These are phyloP conservation scores for Epinotia ramella DNA, from an alignment of 2,888 invertebrate genomes.

Conservation along the genomic window DNA sequence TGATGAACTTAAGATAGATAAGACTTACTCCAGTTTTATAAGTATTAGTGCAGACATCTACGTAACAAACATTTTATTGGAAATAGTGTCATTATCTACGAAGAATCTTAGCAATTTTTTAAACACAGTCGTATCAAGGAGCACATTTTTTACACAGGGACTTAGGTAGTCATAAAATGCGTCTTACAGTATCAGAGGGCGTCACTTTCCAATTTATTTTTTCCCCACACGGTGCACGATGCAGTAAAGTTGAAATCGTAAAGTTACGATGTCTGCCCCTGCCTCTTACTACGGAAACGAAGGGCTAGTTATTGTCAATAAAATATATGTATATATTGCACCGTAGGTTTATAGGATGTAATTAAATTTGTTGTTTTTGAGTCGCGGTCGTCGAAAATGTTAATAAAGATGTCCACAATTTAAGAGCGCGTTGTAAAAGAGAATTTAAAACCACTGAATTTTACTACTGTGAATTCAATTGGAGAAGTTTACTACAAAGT, in stretches of 20 bases:
- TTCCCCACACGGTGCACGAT: constrained; percentile 77
- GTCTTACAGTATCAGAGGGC: constrained; percentile 68
- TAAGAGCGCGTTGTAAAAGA: too few species aligned
- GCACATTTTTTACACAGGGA: constrained; percentile 40
- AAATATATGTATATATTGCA: constrained; percentile 49
- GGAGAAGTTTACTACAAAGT: too few species aligned
- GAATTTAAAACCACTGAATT: too few species aligned
- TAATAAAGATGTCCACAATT: too few species aligned
- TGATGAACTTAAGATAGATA: too few species aligned
- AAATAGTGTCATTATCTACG: neutral
- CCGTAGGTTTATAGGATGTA: constrained; percentile 1
- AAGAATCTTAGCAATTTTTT: constrained; percentile 15
- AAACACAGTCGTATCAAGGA: constrained; percentile 7
- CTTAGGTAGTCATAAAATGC: constrained; percentile 64
- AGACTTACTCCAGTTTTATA: too few species aligned
- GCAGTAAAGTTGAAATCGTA: constrained; percentile 80
- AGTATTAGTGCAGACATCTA: too few species aligned
- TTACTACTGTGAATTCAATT: too few species aligned
- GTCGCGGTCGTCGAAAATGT: neutral
- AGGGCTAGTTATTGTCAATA: constrained; percentile 47
- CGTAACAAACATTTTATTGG: too few species aligned
- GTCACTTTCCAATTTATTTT: constrained; percentile 83
- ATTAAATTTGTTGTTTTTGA: constrained; percentile 11
- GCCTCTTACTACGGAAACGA: constrained; percentile 63
- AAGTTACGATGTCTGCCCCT: constrained; percentile 79